Evolutionary conservation across 2,797 vertebrate genomes (phyloP), one percentile per base, ranked within the genome.

Genomic region (Helicolenus hilgendorfi): DNA sequence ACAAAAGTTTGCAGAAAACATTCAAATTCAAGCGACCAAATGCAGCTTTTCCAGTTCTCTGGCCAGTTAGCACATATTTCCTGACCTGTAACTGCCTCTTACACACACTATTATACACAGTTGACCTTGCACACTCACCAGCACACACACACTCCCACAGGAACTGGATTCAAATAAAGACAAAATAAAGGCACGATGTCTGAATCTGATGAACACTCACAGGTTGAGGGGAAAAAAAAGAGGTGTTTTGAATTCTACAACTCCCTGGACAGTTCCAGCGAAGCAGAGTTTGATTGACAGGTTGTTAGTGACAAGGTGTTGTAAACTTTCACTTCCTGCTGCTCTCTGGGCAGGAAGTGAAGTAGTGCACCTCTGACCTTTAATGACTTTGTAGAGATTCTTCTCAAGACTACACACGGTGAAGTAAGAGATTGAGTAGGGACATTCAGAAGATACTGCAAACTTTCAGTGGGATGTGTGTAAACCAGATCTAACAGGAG

Each of bases 291-390:
- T 96, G 97, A 97, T 75, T 97, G 96, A 95, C 96, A 95, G 90
- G 91, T 95, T 96, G 96, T 95, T 91, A 93, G 88, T 88, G 87
- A 90, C 86, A 93, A 92, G 90, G 92, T 93, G 93, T 79, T 89
- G 94, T 97, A 96, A 96, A 97, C 96, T 90, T 91, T 90, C 84
- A 86, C 89, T 96, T 97, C 95, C 96, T 96, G 92, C 88, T 90
- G 83, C 80, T 87, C 87, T 87, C 82, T 70, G 60, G 69, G 81
- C 92, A 96, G 95, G 95, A 97, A 96, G 94, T 95, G 87, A 95
- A 94, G 64, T 36, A 24, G 67, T 88, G 87, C 93, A 94, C 95
- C 93, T 84, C 84, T 96, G 92, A 96, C 96, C 94, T 92, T 76
- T 83, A 62, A 88, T 86, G 85, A 89, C 85, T 95, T 79, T 91